Evolutionary conservation across 64 coral and sea anemone species (phyloP).

Genomic region (Trachythela sp.): DNA sequence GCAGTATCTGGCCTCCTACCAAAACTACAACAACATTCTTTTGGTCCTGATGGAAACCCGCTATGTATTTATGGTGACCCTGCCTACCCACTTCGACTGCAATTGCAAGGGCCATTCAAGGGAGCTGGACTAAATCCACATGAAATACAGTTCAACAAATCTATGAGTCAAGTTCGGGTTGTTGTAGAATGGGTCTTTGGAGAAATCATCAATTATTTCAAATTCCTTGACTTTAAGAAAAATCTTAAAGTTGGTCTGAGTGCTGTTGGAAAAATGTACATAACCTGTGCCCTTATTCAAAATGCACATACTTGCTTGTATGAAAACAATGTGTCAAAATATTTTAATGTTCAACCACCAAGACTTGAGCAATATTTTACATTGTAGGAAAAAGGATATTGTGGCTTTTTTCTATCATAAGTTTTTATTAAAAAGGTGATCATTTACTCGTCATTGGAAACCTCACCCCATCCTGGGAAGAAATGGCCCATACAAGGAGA

Average conservation of each 20-base stretch:
- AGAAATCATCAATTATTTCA: neutral
- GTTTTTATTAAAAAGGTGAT: neutral
- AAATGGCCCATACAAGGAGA: too few species aligned
- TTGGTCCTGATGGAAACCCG: neutral
- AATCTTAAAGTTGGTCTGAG: neutral
- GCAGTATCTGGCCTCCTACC: neutral
- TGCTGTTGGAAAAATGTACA: conserved; percentile 7
- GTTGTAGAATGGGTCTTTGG: neutral
- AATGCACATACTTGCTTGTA: neutral
- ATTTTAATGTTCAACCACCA: neutral
- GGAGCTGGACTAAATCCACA: neutral
- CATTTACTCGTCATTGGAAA: too few species aligned
- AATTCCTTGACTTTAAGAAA: neutral
- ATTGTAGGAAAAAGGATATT: neutral
- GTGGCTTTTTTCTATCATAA: neutral
- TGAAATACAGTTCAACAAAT: neutral
- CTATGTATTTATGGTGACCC: neutral
- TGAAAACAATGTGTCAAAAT: neutral
- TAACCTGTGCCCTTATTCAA: neutral
- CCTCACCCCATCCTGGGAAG: too few species aligned
- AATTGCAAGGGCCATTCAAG: neutral
- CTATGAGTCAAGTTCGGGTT: neutral
- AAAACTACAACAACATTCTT: neutral
- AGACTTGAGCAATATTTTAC: neutral
- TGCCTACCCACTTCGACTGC: neutral